These are phyloP conservation scores for Nibea albiflora DNA, from an alignment of 2,113 vertebrate genomes.

Conservation along the genomic window DNA sequence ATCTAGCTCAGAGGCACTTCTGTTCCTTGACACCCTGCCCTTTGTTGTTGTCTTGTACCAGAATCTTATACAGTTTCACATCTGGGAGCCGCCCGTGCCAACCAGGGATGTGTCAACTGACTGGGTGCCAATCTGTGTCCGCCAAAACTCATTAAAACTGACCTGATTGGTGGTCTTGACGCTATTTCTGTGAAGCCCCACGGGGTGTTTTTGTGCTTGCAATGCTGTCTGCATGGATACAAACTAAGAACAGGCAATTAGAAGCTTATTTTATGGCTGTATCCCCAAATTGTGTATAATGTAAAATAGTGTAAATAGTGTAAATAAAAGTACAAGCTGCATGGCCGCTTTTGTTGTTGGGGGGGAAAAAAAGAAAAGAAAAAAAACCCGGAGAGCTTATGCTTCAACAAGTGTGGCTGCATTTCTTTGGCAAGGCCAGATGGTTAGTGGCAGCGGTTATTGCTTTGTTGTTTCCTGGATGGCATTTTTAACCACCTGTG, in stretches of 20 bases:
- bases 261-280: background rate
- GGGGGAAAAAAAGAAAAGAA: background rate
- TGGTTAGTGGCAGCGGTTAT: background rate
- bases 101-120: background rate
- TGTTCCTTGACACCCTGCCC: slow-evolving; percentile 18
- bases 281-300: background rate
- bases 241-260: background rate
- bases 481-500: slow-evolving; percentile 9
- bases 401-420: background rate
- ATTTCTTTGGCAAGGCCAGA: slow-evolving; percentile 5
- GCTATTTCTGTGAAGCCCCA: background rate
- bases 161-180: background rate
- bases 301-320: too few relatives aligned
- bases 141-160: background rate
- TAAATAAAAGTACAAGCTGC: background rate
- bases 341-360: background rate
- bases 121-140: background rate
- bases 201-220: background rate
- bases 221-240: background rate
- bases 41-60: slow-evolving; percentile 5
- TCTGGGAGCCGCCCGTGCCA: background rate
- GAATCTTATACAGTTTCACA: background rate
- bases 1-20: slow-evolving; percentile 40
- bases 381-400: background rate
- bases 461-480: background rate